Percentiles rank a stretch among this genome's conserved stretches.
phyloP scores from a whole-genome alignment of 2,888 invertebrate genomes.

The Ditula angustiorana region DNA sequence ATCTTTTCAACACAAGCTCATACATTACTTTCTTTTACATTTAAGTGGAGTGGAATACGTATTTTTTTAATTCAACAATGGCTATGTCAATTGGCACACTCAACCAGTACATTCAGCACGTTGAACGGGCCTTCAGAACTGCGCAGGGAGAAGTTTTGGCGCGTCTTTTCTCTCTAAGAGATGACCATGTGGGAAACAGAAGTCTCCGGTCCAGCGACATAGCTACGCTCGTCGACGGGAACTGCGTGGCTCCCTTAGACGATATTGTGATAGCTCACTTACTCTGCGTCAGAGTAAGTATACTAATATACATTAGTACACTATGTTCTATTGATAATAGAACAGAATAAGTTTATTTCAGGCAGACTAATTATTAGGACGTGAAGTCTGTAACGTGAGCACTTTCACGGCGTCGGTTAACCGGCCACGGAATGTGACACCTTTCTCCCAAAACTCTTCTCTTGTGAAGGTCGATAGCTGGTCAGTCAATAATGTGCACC shows the following conservation, averaged over 20 bases:
- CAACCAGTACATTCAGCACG: slow-evolving; percentile 68
- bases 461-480: too few relatives aligned
- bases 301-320: background rate
- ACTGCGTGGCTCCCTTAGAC: slow-evolving; percentile 87
- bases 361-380: too few relatives aligned
- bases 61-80: slow-evolving; percentile 45
- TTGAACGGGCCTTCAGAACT: slow-evolving; percentile 82
- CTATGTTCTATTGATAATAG: background rate
- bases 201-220: slow-evolving; percentile 87
- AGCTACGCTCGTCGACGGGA: slow-evolving; percentile 86
- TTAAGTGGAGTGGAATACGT: too few relatives aligned
- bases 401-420: too few relatives aligned
- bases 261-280: slow-evolving; percentile 90
- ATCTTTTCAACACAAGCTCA: background rate
- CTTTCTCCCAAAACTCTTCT: too few relatives aligned
- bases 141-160: slow-evolving; percentile 84
- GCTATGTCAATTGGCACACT: slow-evolving; percentile 62
- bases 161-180: slow-evolving; percentile 82
- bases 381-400: too few relatives aligned
- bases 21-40: too few relatives aligned
- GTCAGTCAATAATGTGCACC: too few relatives aligned
- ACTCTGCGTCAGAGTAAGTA: slow-evolving; percentile 82
- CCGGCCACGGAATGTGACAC: too few relatives aligned
- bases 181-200: slow-evolving; percentile 87
- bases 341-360: too few relatives aligned